Evolutionary conservation across 2,113 vertebrate genomes (phyloP), one percentile per base, ranked within the genome.

Genomic region (Gopherus evgoodei): DNA sequence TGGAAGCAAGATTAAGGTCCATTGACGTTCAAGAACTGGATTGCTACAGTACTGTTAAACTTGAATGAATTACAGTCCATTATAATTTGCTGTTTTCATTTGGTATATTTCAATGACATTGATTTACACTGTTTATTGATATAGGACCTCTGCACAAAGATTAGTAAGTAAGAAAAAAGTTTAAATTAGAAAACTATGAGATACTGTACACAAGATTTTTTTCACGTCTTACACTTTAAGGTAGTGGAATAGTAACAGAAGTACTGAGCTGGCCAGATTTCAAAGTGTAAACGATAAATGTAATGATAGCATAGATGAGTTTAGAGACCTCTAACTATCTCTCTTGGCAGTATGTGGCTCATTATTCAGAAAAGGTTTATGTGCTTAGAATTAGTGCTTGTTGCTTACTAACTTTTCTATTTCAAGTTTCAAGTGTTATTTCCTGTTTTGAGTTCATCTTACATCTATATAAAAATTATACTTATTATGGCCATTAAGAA

Each of bases 281-380:
- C 72, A 92, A 95, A 95, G 8, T 65, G 9, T 81, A 95, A 97
- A 86, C 17, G 7, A 82, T 9, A 78, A 17, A 2, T 84, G 47
- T 79, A 96, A 89, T 4, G 3, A 92, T 16, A 47, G 69, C 35
- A 65, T 87, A 95, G 42, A 85, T 75, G 84, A 42, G 90, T 31
- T 29, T 91, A 22, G 90, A 65, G 44, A 84, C 52, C 80, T 90
- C 87, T 84, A 90, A 87, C 59, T 89, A 12, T 69, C 47, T 90
- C 9, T 92, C 75, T 86, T 80, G 82, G 65, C 79, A 69, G 7
- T 86, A 47, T 38, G 53, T 82, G 54, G 54, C 29, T 88, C 47
- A 83, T 90, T 57, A 84, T 47, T 94, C 83, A 49, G 29, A 90
- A 95, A 89, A 89, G 6, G 7, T 89, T 94, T 91, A 57, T 85